These are phyloP conservation scores for Lampropteryx suffumata DNA, from an alignment of 2,888 invertebrate species.

Conservation along the genomic window DNA sequence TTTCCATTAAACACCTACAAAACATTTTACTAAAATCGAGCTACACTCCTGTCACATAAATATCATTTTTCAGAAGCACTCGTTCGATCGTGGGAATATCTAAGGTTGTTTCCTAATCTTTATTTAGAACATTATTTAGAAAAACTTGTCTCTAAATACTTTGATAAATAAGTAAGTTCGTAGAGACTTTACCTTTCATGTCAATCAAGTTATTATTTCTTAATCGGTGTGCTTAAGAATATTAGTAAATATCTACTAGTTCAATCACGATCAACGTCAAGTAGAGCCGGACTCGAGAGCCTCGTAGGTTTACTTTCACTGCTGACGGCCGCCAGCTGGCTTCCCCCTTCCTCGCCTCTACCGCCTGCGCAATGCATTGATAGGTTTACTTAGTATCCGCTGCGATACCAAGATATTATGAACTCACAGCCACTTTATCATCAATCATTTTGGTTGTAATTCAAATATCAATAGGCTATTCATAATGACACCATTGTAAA, in stretches of 20 bases:
- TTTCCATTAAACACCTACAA: too few species aligned
- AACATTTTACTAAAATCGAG: too few species aligned
- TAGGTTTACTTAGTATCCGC: slow-evolving; percentile 41
- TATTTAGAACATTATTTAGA: too few species aligned
- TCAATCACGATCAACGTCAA: slow-evolving; percentile 47
- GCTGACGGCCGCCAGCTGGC: slow-evolving; percentile 77
- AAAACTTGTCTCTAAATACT: too few species aligned
- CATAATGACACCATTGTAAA: too few species aligned
- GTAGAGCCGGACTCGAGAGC: slow-evolving; percentile 50
- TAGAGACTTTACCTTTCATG: too few species aligned
- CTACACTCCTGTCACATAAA: too few species aligned
- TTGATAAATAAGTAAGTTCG: too few species aligned
- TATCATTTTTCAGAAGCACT: too few species aligned
- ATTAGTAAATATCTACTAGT: slow-evolving; percentile 36
- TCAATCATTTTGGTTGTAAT: not conserved
- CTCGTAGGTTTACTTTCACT: slow-evolving; percentile 76
- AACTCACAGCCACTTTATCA: not conserved
- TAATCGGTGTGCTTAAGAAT: slow-evolving; percentile 17
- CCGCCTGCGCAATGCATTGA: slow-evolving; percentile 68
- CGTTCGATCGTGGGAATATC: too few species aligned
- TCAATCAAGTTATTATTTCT: slow-evolving; percentile 8
- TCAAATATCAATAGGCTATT: too few species aligned
- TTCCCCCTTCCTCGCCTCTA: slow-evolving; percentile 44
- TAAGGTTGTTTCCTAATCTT: too few species aligned
- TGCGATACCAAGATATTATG: slow-evolving; percentile 12